These are phyloP conservation scores for Lasioglossum malachurum DNA, from an alignment of 2,888 invertebrate genomes.

Conservation along the genomic window DNA sequence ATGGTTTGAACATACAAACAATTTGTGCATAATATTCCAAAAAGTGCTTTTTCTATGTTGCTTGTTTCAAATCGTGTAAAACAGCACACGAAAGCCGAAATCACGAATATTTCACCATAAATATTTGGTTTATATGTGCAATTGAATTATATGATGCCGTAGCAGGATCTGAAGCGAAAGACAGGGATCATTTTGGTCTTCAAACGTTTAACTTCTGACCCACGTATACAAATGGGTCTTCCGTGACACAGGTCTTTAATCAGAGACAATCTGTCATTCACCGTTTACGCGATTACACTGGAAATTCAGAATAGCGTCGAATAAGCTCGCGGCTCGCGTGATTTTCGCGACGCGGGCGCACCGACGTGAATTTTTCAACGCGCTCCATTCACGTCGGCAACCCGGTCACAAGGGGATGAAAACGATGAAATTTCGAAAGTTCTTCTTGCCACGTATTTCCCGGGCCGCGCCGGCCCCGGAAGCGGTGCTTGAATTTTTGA, in stretches of 20 bases:
- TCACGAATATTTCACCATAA: too few relatives aligned
- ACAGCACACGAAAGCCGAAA: too few relatives aligned
- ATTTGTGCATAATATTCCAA: too few relatives aligned
- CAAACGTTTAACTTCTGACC: too few relatives aligned
- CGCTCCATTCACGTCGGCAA: slow-evolving; percentile 17
- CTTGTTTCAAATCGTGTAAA: too few relatives aligned
- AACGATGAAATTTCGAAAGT: slow-evolving; percentile 21
- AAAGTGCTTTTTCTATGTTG: too few relatives aligned
- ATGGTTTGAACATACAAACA: too few relatives aligned
- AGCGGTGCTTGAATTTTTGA: slow-evolving; percentile 31
- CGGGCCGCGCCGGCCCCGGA: neutral
- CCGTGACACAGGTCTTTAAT: neutral
- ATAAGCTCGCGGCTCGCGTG: neutral
- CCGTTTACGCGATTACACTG: neutral
- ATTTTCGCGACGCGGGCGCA: slow-evolving; percentile 7
- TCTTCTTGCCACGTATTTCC: slow-evolving; percentile 20
- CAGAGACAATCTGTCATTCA: neutral
- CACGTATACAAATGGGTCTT: too few relatives aligned
- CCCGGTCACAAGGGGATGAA: slow-evolving; percentile 17
- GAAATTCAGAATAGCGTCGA: neutral
- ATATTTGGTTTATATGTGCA: too few relatives aligned
- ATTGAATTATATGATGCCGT: too few relatives aligned
- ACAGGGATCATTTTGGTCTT: too few relatives aligned
- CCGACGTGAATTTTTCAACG: slow-evolving; percentile 25
- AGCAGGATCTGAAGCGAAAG: too few relatives aligned